These are phyloP conservation scores for Epinotia brunnichana DNA, from an alignment of 2,888 invertebrate species.

Conservation along the genomic window DNA sequence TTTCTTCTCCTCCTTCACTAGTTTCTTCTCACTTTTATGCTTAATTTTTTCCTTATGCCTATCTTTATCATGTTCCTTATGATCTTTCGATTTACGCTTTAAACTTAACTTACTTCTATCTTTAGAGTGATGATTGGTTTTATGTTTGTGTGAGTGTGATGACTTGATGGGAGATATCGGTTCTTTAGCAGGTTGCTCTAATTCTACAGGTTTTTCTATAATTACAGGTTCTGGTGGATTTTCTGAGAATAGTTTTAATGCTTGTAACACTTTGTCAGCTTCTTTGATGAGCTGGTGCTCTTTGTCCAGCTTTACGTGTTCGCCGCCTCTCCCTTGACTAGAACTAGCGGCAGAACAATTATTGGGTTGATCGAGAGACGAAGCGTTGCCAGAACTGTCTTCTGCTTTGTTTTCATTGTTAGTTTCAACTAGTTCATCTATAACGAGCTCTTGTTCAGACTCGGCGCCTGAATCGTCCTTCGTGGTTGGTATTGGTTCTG, in stretches of 20 bases:
- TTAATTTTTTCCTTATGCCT: constrained; percentile 48
- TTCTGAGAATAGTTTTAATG: constrained; percentile 65
- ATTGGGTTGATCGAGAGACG: constrained; percentile 18
- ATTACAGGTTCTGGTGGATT: constrained; percentile 60
- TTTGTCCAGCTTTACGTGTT: constrained; percentile 64
- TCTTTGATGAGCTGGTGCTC: constrained; percentile 66
- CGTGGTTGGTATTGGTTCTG: constrained; percentile 44
- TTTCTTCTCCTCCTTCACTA: constrained; percentile 55
- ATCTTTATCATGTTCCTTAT: constrained; percentile 46
- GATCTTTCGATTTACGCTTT: constrained; percentile 51
- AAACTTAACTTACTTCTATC: constrained; percentile 55
- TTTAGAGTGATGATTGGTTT: constrained; percentile 51
- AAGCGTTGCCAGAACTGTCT: not conserved
- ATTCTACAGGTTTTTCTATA: constrained; percentile 50
- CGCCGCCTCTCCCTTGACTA: constrained; percentile 46
- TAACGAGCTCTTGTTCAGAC: constrained; percentile 67
- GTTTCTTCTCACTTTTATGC: constrained; percentile 50
- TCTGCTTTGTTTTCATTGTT: constrained; percentile 15
- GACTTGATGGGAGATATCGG: constrained; percentile 45
- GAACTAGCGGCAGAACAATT: constrained; percentile 28
- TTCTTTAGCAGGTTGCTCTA: constrained; percentile 46
- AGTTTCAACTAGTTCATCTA: constrained; percentile 52
- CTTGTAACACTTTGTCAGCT: constrained; percentile 60
- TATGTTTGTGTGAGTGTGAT: constrained; percentile 49
- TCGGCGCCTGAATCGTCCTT: constrained; percentile 57